These are phyloP conservation scores for Ostrea edulis DNA, from an alignment of 1,140 invertebrate genomes.

Conservation along the genomic window DNA sequence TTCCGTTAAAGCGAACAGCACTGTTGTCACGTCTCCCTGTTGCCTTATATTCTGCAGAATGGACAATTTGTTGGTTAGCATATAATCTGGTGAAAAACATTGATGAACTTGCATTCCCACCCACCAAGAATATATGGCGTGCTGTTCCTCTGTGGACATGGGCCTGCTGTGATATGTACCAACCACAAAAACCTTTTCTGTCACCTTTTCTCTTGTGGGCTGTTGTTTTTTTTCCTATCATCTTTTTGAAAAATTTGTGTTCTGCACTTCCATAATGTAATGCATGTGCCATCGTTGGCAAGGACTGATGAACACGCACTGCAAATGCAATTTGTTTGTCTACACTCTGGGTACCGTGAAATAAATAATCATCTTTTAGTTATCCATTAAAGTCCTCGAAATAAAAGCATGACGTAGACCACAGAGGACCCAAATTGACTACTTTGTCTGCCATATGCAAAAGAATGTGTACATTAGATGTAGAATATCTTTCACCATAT, in stretches of 20 bases:
- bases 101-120: not conserved
- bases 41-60: not conserved
- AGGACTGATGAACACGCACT: not conserved
- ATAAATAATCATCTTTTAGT: not conserved
- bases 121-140: too few relatives aligned
- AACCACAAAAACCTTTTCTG: too few relatives aligned
- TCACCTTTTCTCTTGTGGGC: not conserved
- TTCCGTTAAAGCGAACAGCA: not conserved
- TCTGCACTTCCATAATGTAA: not conserved
- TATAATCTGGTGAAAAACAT: not conserved
- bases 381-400: too few relatives aligned
- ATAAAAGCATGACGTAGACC: too few relatives aligned
- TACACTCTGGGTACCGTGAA: conserved; percentile 10
- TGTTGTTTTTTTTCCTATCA: not conserved
- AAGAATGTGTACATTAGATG: conserved; percentile 38
- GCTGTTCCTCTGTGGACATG: not conserved
- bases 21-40: not conserved
- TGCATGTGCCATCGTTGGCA: not conserved
- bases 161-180: too few relatives aligned
- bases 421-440: not conserved
- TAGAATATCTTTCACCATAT: conserved; percentile 27
- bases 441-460: conserved; percentile 39
- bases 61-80: too few relatives aligned
- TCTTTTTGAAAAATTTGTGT: not conserved
- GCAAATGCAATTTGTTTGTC: not conserved